phyloP scores from a whole-genome alignment of 1,140 invertebrate species.

The Trachelipus rathkii region DNA sequence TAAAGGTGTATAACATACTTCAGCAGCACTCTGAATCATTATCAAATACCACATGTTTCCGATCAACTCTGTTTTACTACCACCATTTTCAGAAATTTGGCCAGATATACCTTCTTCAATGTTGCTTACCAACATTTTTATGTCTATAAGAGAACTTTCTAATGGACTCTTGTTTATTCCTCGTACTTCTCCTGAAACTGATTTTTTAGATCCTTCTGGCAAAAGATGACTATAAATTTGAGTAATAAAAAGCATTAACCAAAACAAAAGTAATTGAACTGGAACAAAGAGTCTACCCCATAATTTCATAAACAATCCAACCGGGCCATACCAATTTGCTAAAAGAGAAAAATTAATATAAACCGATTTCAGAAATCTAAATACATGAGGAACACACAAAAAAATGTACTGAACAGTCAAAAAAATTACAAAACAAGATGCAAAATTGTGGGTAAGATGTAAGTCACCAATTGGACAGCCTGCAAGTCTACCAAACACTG shows the following conservation, averaged over 20 bases:
- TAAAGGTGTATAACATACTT: slow-evolving; percentile 56
- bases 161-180: slow-evolving; percentile 25
- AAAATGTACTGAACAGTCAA: slow-evolving; percentile 53
- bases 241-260: slow-evolving; percentile 51
- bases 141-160: slow-evolving; percentile 19
- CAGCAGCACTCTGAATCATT: slow-evolving; percentile 52
- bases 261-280: slow-evolving; percentile 55
- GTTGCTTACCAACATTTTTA: slow-evolving; percentile 4
- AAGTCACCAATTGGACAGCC: slow-evolving; percentile 52
- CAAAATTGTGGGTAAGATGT: slow-evolving; percentile 54
- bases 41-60: slow-evolving; percentile 52
- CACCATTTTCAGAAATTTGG: slow-evolving; percentile 20
- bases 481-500: slow-evolving; percentile 53
- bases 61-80: neutral
- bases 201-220: slow-evolving; percentile 29
- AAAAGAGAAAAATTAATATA: slow-evolving; percentile 46
- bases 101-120: slow-evolving; percentile 2
- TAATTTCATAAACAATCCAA: slow-evolving; percentile 50
- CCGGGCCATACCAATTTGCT: slow-evolving; percentile 50
- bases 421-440: slow-evolving; percentile 52
- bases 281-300: slow-evolving; percentile 54
- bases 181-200: slow-evolving; percentile 22
- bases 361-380: slow-evolving; percentile 51
- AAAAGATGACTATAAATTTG: slow-evolving; percentile 50
- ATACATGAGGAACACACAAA: slow-evolving; percentile 50